These are phyloP conservation scores for Thunnus thynnus DNA, from an alignment of 2,113 vertebrate genomes.

Conservation along the genomic window DNA sequence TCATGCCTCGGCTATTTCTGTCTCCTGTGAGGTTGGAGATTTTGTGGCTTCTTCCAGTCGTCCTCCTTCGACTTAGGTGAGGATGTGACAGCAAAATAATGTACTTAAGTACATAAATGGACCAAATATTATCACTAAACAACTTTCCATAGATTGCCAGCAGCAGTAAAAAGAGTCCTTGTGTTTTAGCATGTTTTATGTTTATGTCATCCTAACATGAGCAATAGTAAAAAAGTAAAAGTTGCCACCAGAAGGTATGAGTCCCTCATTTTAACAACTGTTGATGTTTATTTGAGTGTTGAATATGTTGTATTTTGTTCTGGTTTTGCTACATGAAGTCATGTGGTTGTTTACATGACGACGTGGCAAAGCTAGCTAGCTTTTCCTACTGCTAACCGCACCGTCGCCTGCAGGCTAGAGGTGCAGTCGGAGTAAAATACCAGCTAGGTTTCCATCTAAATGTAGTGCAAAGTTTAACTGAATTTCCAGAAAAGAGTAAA, in stretches of 20 bases:
- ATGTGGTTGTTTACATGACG: too few species aligned
- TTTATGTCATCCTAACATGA: neutral
- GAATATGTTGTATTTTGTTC: too few species aligned
- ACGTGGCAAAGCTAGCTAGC: too few species aligned
- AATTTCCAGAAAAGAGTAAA: too few species aligned
- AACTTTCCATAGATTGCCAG: neutral
- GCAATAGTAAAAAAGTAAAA: constrained; percentile 6
- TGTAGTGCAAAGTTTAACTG: too few species aligned
- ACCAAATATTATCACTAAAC: constrained; percentile 3
- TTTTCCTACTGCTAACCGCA: too few species aligned
- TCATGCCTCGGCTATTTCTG: constrained; percentile 46
- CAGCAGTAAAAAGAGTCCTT: neutral
- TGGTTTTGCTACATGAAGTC: too few species aligned
- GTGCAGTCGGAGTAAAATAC: too few species aligned
- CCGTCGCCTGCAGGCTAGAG: too few species aligned
- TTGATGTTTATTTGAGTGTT: too few species aligned
- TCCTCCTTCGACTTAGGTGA: neutral
- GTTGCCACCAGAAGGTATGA: neutral
- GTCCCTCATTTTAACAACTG: too few species aligned
- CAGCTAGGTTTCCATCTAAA: too few species aligned
- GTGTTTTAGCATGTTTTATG: constrained; percentile 11
- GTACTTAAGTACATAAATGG: neutral
- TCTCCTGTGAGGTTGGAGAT: constrained; percentile 5
- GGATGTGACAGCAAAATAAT: neutral
- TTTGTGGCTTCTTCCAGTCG: constrained; percentile 19